These are phyloP conservation scores for Leucoraja ocellata DNA, from an alignment of 2,797 vertebrate genomes.

Conservation along the genomic window DNA sequence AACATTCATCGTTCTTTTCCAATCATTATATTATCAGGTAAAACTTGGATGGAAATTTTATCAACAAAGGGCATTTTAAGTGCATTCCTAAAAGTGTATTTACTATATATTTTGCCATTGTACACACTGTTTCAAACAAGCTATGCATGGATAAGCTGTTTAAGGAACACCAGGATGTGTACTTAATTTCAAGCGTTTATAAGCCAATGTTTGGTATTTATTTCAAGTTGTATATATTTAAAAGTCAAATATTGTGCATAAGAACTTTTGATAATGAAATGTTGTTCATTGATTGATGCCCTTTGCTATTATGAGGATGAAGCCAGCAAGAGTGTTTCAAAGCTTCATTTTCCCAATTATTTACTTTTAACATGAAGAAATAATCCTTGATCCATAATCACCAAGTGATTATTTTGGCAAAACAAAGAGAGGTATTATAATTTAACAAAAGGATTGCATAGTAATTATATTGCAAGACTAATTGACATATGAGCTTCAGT, in stretches of 20 bases:
- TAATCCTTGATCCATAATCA: background rate
- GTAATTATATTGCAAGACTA: background rate
- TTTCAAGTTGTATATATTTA: background rate
- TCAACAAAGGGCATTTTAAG: background rate
- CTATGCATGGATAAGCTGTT: background rate
- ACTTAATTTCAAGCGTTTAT: background rate
- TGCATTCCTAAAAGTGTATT: background rate
- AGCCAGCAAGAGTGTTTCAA: background rate
- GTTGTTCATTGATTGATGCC: background rate
- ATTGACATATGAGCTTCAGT: background rate
- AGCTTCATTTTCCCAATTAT: background rate
- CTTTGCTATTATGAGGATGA: background rate
- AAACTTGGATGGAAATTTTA: background rate
- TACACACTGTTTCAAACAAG: background rate
- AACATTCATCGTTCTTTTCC: constrained; percentile 1
- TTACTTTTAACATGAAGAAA: background rate
- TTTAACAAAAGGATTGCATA: background rate
- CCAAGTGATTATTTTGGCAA: background rate
- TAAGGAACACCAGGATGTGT: background rate
- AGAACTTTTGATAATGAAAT: background rate
- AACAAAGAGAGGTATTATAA: background rate
- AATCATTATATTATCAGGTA: background rate
- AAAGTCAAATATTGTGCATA: constrained; percentile 5
- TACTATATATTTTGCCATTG: background rate
- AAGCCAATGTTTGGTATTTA: background rate